phyloP scores from a whole-genome alignment of 2,797 vertebrate species.

The Champsocephalus gunnari region DNA sequence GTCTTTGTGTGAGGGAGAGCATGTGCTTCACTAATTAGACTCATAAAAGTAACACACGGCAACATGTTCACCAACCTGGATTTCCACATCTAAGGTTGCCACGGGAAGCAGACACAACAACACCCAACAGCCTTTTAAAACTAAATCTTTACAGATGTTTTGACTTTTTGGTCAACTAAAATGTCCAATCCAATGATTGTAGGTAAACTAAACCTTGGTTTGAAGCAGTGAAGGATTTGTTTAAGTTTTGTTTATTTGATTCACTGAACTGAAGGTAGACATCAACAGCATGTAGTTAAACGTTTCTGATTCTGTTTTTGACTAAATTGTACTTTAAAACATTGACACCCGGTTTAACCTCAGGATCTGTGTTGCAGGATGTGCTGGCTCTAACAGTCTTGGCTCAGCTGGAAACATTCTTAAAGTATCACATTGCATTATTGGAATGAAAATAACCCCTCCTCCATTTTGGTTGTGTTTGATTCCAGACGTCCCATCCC shows the following conservation, averaged over 20 bases:
- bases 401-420: conserved; percentile 79
- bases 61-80: conserved; percentile 68
- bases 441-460: conserved; percentile 77
- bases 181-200: not conserved
- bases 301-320: not conserved
- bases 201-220: not conserved
- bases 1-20: conserved; percentile 10
- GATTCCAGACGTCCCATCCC: conserved; percentile 65
- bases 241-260: not conserved
- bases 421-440: conserved; percentile 76
- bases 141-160: conserved; percentile 69
- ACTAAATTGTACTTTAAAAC: not conserved
- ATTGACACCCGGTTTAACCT: conserved; percentile 9
- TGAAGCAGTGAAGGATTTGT: not conserved
- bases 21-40: conserved; percentile 61
- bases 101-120: conserved; percentile 82
- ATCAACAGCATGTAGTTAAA: not conserved
- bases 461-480: conserved; percentile 64
- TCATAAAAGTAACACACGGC: conserved; percentile 75
- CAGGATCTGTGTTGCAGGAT: conserved; percentile 38
- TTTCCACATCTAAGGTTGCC: conserved; percentile 72
- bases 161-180: conserved; percentile 17
- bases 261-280: not conserved
- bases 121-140: conserved; percentile 68
- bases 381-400: conserved; percentile 43